These are phyloP conservation scores for Orchesella flavescens DNA, from an alignment of 2,888 invertebrate genomes.

Conservation along the genomic window DNA sequence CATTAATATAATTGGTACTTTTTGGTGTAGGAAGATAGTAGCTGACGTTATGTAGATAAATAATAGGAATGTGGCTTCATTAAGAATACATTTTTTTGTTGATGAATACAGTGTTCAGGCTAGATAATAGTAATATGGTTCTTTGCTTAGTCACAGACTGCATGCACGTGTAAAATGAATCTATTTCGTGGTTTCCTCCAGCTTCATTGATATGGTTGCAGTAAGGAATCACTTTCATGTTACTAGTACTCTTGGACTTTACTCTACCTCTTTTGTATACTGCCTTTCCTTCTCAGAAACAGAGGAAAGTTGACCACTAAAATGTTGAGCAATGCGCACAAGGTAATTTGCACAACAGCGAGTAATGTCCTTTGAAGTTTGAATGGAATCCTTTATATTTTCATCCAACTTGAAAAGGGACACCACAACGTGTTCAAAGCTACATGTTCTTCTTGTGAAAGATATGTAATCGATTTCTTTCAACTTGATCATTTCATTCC, in stretches of 20 bases:
- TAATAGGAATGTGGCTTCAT: too few species aligned
- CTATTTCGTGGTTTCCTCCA: background rate
- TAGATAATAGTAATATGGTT: background rate
- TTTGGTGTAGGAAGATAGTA: too few species aligned
- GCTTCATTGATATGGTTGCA: background rate
- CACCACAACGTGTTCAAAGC: conserved; percentile 39
- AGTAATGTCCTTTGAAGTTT: conserved; percentile 31
- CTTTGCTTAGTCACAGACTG: background rate
- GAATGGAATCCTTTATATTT: conserved; percentile 31
- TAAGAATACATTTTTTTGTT: too few species aligned
- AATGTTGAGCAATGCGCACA: conserved; percentile 19
- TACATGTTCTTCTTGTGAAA: conserved; percentile 33
- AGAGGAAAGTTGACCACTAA: background rate
- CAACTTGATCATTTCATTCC: conserved; percentile 43
- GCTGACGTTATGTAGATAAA: too few species aligned
- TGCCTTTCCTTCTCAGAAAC: background rate
- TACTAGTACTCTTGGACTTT: too few species aligned
- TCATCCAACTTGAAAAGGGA: conserved; percentile 49
- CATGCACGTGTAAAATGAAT: background rate
- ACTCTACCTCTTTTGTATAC: too few species aligned
- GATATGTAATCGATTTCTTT: conserved; percentile 24
- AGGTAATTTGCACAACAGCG: conserved; percentile 44
- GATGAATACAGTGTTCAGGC: too few species aligned
- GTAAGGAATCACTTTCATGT: background rate
- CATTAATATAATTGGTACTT: too few species aligned